Conservation (phyloP, 2,113 vertebrate genomes). For the Acrocephalus arundinaceus region DNA sequence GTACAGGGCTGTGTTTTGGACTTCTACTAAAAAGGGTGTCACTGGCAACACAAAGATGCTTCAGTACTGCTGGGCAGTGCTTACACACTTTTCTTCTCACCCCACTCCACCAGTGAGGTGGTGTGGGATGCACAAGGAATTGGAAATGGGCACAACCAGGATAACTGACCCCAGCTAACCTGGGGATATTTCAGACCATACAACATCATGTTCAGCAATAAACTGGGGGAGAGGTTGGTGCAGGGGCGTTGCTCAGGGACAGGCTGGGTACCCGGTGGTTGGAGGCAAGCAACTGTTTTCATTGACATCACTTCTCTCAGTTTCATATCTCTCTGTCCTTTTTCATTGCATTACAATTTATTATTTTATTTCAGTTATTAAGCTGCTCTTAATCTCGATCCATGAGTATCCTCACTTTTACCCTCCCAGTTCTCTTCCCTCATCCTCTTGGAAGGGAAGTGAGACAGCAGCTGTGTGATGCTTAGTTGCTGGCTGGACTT, state of each 20-base stretch:
- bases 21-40: neutral
- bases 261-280: neutral
- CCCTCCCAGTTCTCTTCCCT: neutral
- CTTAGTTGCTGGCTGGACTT: neutral
- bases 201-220: neutral
- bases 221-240: neutral
- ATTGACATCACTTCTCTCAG: neutral
- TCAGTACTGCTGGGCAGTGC: neutral
- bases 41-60: neutral
- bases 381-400: neutral
- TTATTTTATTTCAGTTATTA: neutral
- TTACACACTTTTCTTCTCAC: neutral
- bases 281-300: neutral
- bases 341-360: neutral
- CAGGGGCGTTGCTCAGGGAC: neutral
- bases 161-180: neutral
- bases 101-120: accelerated
- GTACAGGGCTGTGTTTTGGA: neutral
- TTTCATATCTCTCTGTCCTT: neutral
- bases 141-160: neutral
- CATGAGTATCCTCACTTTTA: neutral
- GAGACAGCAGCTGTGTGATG: neutral
- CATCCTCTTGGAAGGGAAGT: neutral
- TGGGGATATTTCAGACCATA: neutral
- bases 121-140: neutral